Evolutionary conservation across 2,113 vertebrate species (phyloP).

Genomic region (Odocoileus hemionus): DNA sequence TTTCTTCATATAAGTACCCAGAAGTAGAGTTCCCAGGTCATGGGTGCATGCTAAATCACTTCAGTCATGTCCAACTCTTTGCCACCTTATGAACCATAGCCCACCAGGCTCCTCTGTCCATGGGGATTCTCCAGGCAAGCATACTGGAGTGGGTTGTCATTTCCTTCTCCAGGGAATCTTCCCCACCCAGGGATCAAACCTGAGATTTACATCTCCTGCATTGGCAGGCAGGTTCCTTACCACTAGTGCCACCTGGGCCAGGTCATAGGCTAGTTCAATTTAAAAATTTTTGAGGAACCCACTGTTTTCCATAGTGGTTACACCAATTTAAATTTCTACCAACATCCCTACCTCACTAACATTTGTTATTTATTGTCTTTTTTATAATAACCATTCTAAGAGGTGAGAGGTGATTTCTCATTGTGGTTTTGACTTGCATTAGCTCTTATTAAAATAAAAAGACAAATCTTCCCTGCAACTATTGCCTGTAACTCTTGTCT

Average conservation of each 20-base stretch:
- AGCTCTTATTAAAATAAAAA: background rate
- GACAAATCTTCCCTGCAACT: background rate
- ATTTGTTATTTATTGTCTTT: background rate
- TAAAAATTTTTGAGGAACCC: background rate
- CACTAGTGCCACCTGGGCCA: background rate
- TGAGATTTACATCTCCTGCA: background rate
- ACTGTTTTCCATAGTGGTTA: background rate
- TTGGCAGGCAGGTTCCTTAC: background rate
- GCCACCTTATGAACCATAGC: background rate
- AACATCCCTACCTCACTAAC: background rate
- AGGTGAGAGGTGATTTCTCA: background rate
- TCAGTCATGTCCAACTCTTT: background rate
- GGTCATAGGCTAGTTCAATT: background rate
- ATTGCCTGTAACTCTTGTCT: background rate
- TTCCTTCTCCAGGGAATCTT: background rate
- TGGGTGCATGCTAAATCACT: background rate
- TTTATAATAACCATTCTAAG: background rate
- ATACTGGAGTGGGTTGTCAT: background rate
- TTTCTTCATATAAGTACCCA: background rate
- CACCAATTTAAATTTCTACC: background rate
- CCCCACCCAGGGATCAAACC: background rate
- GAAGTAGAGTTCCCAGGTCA: background rate
- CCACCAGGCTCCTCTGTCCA: background rate
- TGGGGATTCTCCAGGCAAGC: background rate
- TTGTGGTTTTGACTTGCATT: background rate